phyloP scores from a whole-genome alignment of 2,888 invertebrate species.

The Barypeithes pellucidus region DNA sequence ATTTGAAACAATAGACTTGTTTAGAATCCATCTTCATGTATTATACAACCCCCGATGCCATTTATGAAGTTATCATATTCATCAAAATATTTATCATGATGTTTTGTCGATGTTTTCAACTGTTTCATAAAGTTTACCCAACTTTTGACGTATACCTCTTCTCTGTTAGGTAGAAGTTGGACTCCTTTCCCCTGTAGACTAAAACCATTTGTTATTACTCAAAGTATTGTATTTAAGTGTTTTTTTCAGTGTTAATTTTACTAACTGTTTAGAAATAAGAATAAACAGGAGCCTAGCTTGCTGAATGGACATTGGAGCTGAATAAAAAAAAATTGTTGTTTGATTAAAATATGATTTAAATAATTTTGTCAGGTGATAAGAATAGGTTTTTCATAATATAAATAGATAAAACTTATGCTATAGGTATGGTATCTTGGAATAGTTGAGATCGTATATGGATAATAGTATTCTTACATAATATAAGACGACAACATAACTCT shows the following conservation, averaged over 20 bases:
- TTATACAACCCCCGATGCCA: neutral
- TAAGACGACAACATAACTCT: too few species aligned
- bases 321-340: too few species aligned
- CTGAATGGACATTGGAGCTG: too few species aligned
- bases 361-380: too few species aligned
- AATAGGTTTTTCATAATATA: too few species aligned
- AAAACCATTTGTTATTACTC: conserved; percentile 1
- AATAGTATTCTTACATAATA: too few species aligned
- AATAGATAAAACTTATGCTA: too few species aligned
- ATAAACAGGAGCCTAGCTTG: too few species aligned
- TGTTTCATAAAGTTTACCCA: conserved; percentile 17
- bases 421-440: too few species aligned
- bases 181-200: conserved; percentile 14
- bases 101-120: conserved; percentile 17
- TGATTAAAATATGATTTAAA: too few species aligned
- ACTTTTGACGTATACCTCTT: conserved; percentile 10
- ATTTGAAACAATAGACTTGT: conserved; percentile 5
- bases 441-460: too few species aligned
- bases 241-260: conserved; percentile 14
- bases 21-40: conserved; percentile 21
- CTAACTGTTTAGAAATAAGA: neutral
- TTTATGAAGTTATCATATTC: conserved; percentile 13
- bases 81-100: conserved; percentile 14
- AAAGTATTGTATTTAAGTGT: conserved; percentile 10
- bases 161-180: conserved; percentile 21